Evolutionary conservation across 2,113 vertebrate species (phyloP).

Genomic region (Chionomys nivalis): DNA sequence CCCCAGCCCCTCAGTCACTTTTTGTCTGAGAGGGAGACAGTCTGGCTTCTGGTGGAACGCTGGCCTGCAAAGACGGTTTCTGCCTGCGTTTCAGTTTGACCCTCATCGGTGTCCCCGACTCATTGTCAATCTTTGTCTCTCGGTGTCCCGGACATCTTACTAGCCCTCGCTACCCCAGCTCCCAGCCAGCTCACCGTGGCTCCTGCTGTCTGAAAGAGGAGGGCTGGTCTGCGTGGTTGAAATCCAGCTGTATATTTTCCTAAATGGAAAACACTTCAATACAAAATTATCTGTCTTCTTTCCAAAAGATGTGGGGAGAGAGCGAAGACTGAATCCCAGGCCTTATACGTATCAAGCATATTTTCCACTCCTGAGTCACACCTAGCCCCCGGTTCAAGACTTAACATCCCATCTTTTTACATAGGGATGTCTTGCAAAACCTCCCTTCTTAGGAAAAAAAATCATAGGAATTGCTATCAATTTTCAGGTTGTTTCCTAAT

Average conservation of each 20-base stretch:
- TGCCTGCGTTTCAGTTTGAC: background rate
- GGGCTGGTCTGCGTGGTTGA: background rate
- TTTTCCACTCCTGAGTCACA: background rate
- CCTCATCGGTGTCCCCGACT: background rate
- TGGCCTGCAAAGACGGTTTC: background rate
- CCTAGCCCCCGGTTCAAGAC: background rate
- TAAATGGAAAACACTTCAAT: background rate
- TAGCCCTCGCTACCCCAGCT: background rate
- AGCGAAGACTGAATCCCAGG: too few relatives aligned
- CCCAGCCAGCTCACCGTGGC: background rate
- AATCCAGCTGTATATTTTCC: background rate
- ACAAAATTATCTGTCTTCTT: background rate
- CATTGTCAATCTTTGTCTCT: background rate
- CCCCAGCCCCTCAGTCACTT: background rate
- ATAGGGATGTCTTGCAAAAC: background rate
- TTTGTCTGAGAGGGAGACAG: background rate
- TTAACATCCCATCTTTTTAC: background rate
- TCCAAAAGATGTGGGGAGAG: background rate
- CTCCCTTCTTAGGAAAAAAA: conserved; percentile 8
- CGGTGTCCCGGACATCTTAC: background rate
- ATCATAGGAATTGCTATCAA: background rate
- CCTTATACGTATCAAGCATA: background rate
- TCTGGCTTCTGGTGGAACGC: background rate
- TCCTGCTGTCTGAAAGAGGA: background rate
- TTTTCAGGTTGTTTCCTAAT: background rate